phyloP scores from a whole-genome alignment of 2,888 invertebrate genomes.

The Prenolepis imparis region DNA sequence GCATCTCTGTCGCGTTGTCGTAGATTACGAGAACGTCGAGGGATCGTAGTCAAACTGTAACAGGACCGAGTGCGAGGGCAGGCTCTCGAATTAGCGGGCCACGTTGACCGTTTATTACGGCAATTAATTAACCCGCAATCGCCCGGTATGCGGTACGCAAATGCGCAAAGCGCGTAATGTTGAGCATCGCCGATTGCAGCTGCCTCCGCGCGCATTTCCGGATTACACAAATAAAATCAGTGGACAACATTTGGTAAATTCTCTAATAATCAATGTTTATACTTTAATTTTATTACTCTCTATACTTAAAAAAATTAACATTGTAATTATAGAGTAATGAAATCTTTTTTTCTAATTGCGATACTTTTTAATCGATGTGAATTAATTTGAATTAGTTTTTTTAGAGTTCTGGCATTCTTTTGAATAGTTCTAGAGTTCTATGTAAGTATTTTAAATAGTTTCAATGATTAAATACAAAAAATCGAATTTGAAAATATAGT shows the following conservation, averaged over 20 bases:
- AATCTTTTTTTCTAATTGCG: background rate
- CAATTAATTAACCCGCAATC: constrained; percentile 54
- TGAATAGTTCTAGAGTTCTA: too few relatives aligned
- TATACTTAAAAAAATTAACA: background rate
- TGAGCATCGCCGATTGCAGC: constrained; percentile 11
- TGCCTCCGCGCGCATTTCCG: background rate
- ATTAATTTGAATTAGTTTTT: too few relatives aligned
- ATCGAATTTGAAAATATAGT: too few relatives aligned
- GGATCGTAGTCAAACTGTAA: constrained; percentile 30
- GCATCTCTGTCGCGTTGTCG: background rate
- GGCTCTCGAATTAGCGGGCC: constrained; percentile 45
- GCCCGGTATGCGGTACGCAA: constrained; percentile 36
- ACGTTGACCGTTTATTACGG: constrained; percentile 52
- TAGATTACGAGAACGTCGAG: background rate
- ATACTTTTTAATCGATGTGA: background rate
- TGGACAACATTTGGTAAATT: background rate
- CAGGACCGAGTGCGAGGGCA: constrained; percentile 37
- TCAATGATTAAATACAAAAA: too few relatives aligned
- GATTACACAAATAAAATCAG: constrained; percentile 18
- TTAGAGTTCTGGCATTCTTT: too few relatives aligned
- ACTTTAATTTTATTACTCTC: background rate
- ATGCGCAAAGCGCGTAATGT: constrained; percentile 41
- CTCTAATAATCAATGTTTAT: constrained; percentile 1
- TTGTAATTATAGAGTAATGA: background rate
- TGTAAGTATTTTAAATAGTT: too few relatives aligned